phyloP scores from a whole-genome alignment of 2,888 invertebrate genomes.

The Leucozona laternaria region DNA sequence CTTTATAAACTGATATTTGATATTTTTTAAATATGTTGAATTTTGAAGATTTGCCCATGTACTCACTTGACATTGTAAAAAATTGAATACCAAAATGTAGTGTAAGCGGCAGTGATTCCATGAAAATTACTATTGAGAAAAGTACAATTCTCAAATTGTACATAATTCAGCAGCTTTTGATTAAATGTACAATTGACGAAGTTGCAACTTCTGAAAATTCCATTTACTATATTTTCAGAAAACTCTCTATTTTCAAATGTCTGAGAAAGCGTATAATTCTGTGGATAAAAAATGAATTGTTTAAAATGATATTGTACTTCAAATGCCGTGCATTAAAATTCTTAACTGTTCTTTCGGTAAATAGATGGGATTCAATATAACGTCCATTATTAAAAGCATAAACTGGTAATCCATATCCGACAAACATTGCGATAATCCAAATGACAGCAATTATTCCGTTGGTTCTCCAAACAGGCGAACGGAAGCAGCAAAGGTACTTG shows the following conservation, averaged over 20 bases:
- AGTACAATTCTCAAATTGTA: slow-evolving; percentile 88
- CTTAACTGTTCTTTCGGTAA: slow-evolving; percentile 7
- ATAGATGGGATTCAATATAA: slow-evolving; percentile 80
- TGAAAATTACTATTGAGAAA: slow-evolving; percentile 89
- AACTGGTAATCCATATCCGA: slow-evolving; percentile 85
- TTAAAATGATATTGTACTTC: not conserved
- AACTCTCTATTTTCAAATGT: slow-evolving; percentile 84
- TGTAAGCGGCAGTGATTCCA: slow-evolving; percentile 89
- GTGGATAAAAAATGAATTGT: slow-evolving; percentile 77
- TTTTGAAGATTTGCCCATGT: too few relatives aligned
- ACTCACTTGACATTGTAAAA: slow-evolving; percentile 87
- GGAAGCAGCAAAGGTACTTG: slow-evolving; percentile 89
- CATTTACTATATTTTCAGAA: slow-evolving; percentile 87
- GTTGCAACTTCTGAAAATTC: slow-evolving; percentile 86
- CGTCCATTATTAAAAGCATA: slow-evolving; percentile 85
- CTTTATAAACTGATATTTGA: too few relatives aligned
- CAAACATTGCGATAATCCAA: slow-evolving; percentile 86
- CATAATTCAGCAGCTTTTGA: slow-evolving; percentile 89
- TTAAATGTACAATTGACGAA: slow-evolving; percentile 88
- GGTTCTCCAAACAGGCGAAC: slow-evolving; percentile 86
- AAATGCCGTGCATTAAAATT: not conserved
- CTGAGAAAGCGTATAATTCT: slow-evolving; percentile 82
- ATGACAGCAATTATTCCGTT: slow-evolving; percentile 87
- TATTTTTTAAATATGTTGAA: too few relatives aligned
- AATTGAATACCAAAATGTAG: slow-evolving; percentile 86